Conservation (phyloP, 2,797 vertebrate genomes). For the Protonibea diacanthus region DNA sequence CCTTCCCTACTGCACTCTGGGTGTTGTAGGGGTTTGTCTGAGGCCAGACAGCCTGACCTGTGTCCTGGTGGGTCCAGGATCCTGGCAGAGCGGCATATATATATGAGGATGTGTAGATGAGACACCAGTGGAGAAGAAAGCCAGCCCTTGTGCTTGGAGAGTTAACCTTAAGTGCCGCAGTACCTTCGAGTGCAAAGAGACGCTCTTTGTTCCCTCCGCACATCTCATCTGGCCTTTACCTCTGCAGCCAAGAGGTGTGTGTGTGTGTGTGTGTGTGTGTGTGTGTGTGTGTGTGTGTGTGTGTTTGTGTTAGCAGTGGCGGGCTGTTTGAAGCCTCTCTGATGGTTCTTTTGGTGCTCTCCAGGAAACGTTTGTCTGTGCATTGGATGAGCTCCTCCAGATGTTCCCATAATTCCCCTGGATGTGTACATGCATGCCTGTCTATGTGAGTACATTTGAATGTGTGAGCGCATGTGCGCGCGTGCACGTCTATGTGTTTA, state of each 20-base stretch:
- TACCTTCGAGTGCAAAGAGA: constrained; percentile 67
- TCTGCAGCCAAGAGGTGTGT: constrained; percentile 63
- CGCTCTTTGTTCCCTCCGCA: constrained; percentile 72
- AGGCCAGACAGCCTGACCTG: constrained; percentile 68
- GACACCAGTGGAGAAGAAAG: constrained; percentile 67
- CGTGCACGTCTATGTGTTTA: constrained; percentile 70
- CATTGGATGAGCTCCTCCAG: constrained; percentile 83
- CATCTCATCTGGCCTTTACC: constrained; percentile 71
- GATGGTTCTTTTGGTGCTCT: constrained; percentile 78
- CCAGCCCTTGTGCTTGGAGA: constrained; percentile 65
- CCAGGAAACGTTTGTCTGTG: constrained; percentile 81
- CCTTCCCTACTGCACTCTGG: background rate
- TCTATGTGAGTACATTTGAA: constrained; percentile 30
- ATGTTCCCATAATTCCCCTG: constrained; percentile 74
- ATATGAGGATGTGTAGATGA: constrained; percentile 60
- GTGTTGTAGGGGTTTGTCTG: constrained; percentile 49
- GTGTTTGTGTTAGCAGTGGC: constrained; percentile 70
- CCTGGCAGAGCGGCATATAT: constrained; percentile 34
- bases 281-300: constrained; percentile 25
- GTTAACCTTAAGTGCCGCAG: constrained; percentile 76
- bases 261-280: too few species aligned
- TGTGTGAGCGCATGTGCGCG: constrained; percentile 17
- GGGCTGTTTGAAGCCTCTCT: constrained; percentile 77
- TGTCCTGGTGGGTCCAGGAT: constrained; percentile 57
- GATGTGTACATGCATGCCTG: constrained; percentile 52